These are phyloP conservation scores for Xanthia icteritia DNA, from an alignment of 2,888 invertebrate species.

Conservation along the genomic window DNA sequence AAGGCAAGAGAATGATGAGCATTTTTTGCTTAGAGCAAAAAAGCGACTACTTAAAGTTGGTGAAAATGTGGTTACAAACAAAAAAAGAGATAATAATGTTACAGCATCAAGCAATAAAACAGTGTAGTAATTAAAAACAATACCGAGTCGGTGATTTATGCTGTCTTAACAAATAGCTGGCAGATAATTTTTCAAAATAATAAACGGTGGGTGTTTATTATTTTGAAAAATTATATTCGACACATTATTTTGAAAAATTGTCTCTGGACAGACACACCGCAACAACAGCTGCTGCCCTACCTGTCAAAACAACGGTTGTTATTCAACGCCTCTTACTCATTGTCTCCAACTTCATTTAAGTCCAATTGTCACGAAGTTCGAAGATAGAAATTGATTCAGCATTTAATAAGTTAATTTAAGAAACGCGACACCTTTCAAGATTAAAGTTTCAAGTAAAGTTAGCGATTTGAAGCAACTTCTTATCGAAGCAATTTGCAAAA, in stretches of 20 bases:
- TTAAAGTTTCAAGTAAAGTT: slow-evolving; percentile 77
- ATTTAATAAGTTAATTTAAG: slow-evolving; percentile 64
- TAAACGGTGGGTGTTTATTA: no score
- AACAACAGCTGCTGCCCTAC: neutral
- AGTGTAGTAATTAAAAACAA: neutral
- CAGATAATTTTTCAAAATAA: neutral
- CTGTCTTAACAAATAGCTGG: neutral
- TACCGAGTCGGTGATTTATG: neutral
- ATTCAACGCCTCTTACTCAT: neutral
- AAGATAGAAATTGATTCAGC: slow-evolving; percentile 66
- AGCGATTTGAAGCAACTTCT: slow-evolving; percentile 70
- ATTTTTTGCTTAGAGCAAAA: neutral
- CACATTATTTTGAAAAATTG: no score
- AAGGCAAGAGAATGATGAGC: neutral
- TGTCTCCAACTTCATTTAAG: slow-evolving; percentile 9
- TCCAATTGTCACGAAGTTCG: slow-evolving; percentile 56
- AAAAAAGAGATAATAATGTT: neutral
- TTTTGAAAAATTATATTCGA: no score
- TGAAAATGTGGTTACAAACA: neutral
- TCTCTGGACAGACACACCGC: no score
- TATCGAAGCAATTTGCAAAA: slow-evolving; percentile 76
- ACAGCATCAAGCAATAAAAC: neutral
- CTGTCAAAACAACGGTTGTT: neutral
- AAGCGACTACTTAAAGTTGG: neutral
- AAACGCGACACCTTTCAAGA: slow-evolving; percentile 67